Evolutionary conservation across 1,140 invertebrate species (phyloP).

Genomic region (Trachymyrmex septentrionalis): DNA sequence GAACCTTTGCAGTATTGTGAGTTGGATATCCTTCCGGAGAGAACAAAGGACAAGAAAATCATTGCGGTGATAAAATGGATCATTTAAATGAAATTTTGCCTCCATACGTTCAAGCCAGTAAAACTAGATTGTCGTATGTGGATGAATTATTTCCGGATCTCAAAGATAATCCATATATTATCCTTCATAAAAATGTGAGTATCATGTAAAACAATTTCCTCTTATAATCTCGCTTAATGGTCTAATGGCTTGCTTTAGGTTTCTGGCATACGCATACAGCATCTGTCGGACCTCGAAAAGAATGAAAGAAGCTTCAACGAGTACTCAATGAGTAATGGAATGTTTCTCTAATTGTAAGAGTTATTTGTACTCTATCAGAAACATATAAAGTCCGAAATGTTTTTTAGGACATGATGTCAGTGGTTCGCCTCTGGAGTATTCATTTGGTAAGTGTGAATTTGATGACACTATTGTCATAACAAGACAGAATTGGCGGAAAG

Average conservation of each 20-base stretch:
- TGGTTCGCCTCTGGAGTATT: slow-evolving; percentile 78
- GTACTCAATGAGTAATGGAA: background rate
- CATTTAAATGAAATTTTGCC: slow-evolving; percentile 23
- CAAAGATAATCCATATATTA: slow-evolving; percentile 20
- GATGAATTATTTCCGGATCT: slow-evolving; percentile 52
- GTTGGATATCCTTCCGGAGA: no score
- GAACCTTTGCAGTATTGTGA: no score
- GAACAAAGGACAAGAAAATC: background rate
- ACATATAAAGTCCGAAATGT: slow-evolving; percentile 3
- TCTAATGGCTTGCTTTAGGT: background rate
- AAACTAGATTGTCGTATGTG: slow-evolving; percentile 53
- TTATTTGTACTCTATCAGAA: background rate
- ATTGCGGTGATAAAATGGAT: slow-evolving; percentile 15
- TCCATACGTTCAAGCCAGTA: slow-evolving; percentile 29
- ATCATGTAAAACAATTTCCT: background rate
- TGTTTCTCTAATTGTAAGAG: background rate
- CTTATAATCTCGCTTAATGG: background rate
- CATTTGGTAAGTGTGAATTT: slow-evolving; percentile 72
- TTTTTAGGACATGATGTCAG: slow-evolving; percentile 73
- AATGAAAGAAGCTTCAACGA: background rate
- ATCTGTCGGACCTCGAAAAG: background rate
- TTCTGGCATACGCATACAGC: background rate
- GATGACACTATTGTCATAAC: slow-evolving; percentile 67
- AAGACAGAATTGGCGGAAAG: slow-evolving; percentile 74
- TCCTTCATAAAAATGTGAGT: slow-evolving; percentile 61